Evolutionary conservation across 2,113 vertebrate genomes (phyloP).

Genomic region (Chamaetylas fuelleborni): DNA sequence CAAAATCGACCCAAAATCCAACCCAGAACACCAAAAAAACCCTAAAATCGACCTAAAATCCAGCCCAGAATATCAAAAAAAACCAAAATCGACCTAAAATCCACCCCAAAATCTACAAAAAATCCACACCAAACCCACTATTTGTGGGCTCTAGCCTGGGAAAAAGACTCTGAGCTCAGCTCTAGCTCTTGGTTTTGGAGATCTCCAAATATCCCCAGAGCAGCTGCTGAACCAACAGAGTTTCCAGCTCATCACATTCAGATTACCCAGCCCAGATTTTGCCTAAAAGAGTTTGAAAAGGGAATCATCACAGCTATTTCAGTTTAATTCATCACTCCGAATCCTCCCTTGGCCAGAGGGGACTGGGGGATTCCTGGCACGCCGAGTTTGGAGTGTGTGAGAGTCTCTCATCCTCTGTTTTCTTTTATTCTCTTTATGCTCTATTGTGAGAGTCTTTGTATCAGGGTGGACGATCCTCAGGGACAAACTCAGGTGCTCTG

Average conservation of each 20-base stretch:
- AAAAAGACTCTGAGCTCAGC: not conserved
- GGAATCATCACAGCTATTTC: not conserved
- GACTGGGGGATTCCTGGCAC: not conserved
- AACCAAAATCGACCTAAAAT: no score
- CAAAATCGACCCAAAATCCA: no score
- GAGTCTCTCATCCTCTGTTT: no score
- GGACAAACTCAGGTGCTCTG: no score
- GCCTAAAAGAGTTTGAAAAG: not conserved
- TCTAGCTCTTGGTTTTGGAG: not conserved
- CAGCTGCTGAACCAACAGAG: not conserved
- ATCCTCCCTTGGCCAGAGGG: not conserved
- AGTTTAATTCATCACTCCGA: not conserved
- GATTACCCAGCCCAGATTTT: not conserved
- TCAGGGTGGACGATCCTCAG: no score
- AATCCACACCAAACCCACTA: no score
- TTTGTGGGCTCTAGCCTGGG: not conserved
- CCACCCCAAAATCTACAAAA: no score
- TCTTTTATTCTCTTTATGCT: no score
- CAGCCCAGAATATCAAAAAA: no score
- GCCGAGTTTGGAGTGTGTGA: rapidly evolving
- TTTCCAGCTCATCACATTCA: not conserved
- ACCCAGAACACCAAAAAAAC: no score
- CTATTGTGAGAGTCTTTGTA: no score
- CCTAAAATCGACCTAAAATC: no score
- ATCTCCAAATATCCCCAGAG: not conserved